phyloP scores from a whole-genome alignment of 2,113 vertebrate species.

The Podocnemis expansa region DNA sequence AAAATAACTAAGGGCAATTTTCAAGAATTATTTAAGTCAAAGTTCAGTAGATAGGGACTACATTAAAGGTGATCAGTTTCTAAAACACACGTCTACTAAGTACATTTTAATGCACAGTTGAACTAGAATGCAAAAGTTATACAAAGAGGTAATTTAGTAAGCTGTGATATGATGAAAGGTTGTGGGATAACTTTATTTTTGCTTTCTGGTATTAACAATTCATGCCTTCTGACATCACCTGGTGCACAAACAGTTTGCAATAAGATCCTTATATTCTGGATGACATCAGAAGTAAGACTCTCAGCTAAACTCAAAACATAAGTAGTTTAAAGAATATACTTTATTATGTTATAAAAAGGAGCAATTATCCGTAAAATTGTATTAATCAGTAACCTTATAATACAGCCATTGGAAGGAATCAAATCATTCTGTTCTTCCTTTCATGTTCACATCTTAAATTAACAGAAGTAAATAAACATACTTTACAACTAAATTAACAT shows the following conservation, averaged over 20 bases:
- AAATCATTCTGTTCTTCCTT: slow-evolving; percentile 27
- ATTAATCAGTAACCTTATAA: slow-evolving; percentile 42
- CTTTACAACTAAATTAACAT: background rate
- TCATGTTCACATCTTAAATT: slow-evolving; percentile 17
- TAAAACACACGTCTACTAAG: background rate
- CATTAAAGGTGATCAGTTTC: background rate
- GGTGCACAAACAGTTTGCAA: background rate
- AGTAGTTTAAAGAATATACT: slow-evolving; percentile 61
- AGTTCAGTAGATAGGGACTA: accelerated
- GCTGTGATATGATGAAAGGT: background rate
- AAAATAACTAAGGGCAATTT: background rate
- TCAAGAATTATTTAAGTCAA: accelerated
- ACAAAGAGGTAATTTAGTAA: background rate
- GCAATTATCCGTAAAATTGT: slow-evolving; percentile 37
- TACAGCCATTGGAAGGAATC: background rate
- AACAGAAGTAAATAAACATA: slow-evolving; percentile 2
- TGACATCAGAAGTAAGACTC: background rate
- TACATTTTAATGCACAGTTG: background rate
- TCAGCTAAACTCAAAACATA: slow-evolving; percentile 37
- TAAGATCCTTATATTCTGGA: background rate
- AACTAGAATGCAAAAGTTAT: background rate
- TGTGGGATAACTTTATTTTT: background rate
- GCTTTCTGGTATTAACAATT: background rate
- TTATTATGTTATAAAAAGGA: slow-evolving; percentile 71
- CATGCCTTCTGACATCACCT: background rate